These are phyloP conservation scores for Nothura maculosa DNA, from an alignment of 2,797 vertebrate genomes.

Conservation along the genomic window DNA sequence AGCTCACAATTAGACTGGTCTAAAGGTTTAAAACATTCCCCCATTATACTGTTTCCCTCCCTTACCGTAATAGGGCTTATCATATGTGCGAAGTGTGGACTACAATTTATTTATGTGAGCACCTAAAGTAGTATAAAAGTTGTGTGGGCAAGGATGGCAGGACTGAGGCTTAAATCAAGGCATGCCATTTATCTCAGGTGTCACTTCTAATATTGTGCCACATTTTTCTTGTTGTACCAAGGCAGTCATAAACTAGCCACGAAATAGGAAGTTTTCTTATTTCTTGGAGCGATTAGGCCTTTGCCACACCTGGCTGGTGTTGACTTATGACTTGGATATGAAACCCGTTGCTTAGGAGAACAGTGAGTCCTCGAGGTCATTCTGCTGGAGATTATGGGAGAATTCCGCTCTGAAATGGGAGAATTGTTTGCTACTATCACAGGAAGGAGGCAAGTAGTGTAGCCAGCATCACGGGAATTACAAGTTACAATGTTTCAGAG, in stretches of 20 bases:
- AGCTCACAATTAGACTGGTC: not conserved
- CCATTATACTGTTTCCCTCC: rapidly evolving
- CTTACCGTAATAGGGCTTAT: not conserved
- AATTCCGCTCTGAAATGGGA: not conserved
- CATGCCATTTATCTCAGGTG: not conserved
- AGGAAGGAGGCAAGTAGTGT: not conserved
- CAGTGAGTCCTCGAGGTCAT: not conserved
- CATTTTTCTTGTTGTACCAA: not conserved
- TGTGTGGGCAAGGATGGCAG: not conserved
- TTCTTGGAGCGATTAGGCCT: not conserved
- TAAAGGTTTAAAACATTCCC: not conserved
- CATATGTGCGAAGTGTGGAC: not conserved
- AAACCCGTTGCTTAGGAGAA: not conserved
- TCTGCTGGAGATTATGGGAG: not conserved
- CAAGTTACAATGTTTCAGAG: not conserved
- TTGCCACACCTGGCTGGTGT: not conserved
- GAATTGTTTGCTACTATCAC: not conserved
- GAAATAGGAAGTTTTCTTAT: not conserved
- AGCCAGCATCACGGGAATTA: not conserved
- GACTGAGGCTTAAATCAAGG: not conserved
- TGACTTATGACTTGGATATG: not conserved
- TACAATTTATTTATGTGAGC: not conserved
- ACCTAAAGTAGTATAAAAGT: not conserved
- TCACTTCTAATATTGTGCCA: not conserved
- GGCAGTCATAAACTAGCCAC: not conserved